Conservation (phyloP, 2,888 invertebrate genomes). For the Amblyteles armatorius region DNA sequence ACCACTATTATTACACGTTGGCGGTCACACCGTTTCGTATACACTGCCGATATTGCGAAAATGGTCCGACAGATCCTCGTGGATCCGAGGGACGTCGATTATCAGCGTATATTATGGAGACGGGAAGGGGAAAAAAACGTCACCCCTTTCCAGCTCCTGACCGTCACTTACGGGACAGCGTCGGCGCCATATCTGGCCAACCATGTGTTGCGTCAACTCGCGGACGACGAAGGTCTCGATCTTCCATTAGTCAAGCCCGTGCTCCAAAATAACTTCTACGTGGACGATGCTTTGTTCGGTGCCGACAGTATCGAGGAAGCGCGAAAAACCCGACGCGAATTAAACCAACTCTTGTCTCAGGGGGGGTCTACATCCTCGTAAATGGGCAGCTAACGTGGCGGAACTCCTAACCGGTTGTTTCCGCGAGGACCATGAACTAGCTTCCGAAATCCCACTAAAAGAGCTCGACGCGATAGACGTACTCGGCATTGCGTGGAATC, state of each 20-base stretch:
- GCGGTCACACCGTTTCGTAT: too few relatives aligned
- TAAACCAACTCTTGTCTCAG: not conserved
- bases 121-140: not conserved
- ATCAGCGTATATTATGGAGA: slow-evolving; percentile 42
- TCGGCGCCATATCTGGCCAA: slow-evolving; percentile 55
- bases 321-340: too few relatives aligned
- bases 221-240: too few relatives aligned
- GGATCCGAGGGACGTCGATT: too few relatives aligned
- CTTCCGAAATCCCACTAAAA: slow-evolving; percentile 8
- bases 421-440: not conserved
- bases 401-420: not conserved
- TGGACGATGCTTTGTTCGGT: too few relatives aligned
- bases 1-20: too few relatives aligned
- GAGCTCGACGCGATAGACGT: not conserved
- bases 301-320: too few relatives aligned
- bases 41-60: too few relatives aligned
- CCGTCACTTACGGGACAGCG: slow-evolving; percentile 71
- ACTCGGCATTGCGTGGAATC: slow-evolving; percentile 26
- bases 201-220: too few relatives aligned
- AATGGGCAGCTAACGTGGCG: slow-evolving; percentile 14
- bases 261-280: too few relatives aligned
- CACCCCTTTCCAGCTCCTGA: slow-evolving; percentile 52
- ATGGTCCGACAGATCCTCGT: too few relatives aligned
- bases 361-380: slow-evolving; percentile 35
- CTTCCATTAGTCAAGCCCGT: too few relatives aligned